Conservation (phyloP, 2,888 invertebrate genomes). For the Lumbricus terrestris region DNA sequence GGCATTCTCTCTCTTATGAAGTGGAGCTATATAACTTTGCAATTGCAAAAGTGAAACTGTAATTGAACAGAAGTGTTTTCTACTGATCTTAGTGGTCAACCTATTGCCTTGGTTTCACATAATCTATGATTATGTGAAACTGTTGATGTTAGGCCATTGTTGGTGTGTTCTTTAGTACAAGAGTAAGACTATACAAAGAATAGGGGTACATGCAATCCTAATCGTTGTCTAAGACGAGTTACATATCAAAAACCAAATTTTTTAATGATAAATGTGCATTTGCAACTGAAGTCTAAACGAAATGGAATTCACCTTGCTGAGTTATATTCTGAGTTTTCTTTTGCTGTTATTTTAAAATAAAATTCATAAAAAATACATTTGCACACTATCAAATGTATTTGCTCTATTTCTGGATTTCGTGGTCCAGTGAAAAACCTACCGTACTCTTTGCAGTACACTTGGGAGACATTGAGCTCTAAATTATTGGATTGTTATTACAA, state of each 20-base stretch:
- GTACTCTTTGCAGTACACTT: neutral
- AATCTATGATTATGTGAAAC: no score
- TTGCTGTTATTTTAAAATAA: neutral
- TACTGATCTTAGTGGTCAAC: no score
- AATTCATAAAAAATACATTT: neutral
- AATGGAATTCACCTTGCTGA: neutral
- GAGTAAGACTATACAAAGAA: neutral
- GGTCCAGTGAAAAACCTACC: neutral
- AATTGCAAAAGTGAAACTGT: neutral
- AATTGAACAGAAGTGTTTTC: neutral
- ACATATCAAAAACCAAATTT: neutral
- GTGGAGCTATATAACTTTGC: no score
- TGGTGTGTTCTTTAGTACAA: neutral
- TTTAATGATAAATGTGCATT: no score
- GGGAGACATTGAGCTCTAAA: neutral
- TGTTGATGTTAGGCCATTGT: neutral
- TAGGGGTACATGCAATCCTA: neutral
- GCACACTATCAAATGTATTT: neutral
- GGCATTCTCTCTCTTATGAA: no score
- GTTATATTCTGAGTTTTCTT: neutral
- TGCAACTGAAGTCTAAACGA: neutral
- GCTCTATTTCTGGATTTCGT: neutral
- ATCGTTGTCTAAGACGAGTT: neutral
- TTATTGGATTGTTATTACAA: neutral
- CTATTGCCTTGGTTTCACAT: no score